Conservation (phyloP, 2,888 invertebrate species). For the Leucania comma region DNA sequence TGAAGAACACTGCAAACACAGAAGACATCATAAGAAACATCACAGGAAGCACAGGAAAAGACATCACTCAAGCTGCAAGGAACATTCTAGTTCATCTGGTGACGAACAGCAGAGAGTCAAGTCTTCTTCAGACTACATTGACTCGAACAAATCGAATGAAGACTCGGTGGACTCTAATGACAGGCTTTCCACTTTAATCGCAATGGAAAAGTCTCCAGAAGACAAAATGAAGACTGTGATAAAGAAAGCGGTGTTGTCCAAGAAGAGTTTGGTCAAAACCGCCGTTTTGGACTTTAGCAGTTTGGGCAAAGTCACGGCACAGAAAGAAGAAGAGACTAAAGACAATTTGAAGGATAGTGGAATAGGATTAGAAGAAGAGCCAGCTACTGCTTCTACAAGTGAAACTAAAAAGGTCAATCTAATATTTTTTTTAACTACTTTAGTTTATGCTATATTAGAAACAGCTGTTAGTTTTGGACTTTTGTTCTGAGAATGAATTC, state of each 20-base stretch:
- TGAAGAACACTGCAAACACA: slow-evolving; percentile 93
- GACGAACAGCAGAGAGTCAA: slow-evolving; percentile 87
- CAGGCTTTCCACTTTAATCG: slow-evolving; percentile 80
- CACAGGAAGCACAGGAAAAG: slow-evolving; percentile 95
- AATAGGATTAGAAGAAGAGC: slow-evolving; percentile 82
- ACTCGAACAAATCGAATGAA: slow-evolving; percentile 87
- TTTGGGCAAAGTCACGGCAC: slow-evolving; percentile 76
- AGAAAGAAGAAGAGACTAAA: slow-evolving; percentile 77
- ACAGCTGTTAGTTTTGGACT: no score
- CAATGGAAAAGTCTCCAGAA: slow-evolving; percentile 83
- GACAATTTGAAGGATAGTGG: slow-evolving; percentile 87
- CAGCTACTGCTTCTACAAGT: slow-evolving; percentile 73
- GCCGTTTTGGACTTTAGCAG: slow-evolving; percentile 85
- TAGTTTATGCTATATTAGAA: no score
- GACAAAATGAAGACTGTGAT: slow-evolving; percentile 86
- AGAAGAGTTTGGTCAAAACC: slow-evolving; percentile 83
- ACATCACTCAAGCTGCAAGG: slow-evolving; percentile 90
- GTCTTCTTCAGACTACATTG: slow-evolving; percentile 83
- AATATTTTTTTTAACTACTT: no score
- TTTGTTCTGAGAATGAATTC: no score
- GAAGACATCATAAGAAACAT: slow-evolving; percentile 94
- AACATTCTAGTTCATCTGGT: slow-evolving; percentile 87
- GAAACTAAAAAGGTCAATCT: slow-evolving; percentile 81
- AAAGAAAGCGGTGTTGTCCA: slow-evolving; percentile 83
- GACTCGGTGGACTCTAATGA: slow-evolving; percentile 85